These are phyloP conservation scores for Caenorhabditis brenneri DNA, from an alignment of 1,140 invertebrate genomes.

Conservation along the genomic window DNA sequence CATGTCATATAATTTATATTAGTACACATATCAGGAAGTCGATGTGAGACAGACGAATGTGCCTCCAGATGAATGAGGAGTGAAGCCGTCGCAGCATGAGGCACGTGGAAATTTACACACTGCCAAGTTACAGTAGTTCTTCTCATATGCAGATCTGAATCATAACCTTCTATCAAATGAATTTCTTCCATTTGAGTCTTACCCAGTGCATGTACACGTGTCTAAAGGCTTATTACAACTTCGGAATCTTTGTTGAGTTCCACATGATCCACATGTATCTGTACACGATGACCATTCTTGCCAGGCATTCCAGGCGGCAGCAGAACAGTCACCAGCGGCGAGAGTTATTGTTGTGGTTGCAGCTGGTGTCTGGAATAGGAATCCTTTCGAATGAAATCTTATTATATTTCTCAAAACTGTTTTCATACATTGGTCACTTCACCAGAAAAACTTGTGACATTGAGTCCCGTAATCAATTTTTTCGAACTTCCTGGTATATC, in stretches of 20 bases:
- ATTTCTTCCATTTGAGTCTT: background rate
- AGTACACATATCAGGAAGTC: background rate
- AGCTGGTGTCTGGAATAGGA: background rate
- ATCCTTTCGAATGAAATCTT: too few relatives aligned
- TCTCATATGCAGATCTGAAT: background rate
- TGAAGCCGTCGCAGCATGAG: constrained; percentile 32
- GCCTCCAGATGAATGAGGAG: background rate
- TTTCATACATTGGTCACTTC: background rate
- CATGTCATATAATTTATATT: background rate
- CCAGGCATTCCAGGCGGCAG: constrained; percentile 1
- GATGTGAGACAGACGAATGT: constrained; percentile 24
- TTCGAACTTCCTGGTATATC: constrained; percentile 4
- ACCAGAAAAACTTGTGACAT: background rate
- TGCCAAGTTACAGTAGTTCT: constrained; percentile 23
- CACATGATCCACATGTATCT: constrained; percentile 42
- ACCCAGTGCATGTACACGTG: constrained; percentile 38
- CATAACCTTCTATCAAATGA: background rate
- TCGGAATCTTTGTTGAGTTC: constrained; percentile 22
- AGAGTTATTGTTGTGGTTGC: too few relatives aligned
- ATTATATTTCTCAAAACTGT: too few relatives aligned
- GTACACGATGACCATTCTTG: constrained; percentile 39
- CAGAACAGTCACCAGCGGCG: background rate
- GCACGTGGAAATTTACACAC: constrained; percentile 26
- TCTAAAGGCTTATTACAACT: constrained; percentile 17
- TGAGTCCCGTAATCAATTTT: background rate